Percentiles rank a stretch among this genome's conserved stretches.
Conservation (phyloP, 2,888 invertebrate genomes). For the Perithous albicinctus region DNA sequence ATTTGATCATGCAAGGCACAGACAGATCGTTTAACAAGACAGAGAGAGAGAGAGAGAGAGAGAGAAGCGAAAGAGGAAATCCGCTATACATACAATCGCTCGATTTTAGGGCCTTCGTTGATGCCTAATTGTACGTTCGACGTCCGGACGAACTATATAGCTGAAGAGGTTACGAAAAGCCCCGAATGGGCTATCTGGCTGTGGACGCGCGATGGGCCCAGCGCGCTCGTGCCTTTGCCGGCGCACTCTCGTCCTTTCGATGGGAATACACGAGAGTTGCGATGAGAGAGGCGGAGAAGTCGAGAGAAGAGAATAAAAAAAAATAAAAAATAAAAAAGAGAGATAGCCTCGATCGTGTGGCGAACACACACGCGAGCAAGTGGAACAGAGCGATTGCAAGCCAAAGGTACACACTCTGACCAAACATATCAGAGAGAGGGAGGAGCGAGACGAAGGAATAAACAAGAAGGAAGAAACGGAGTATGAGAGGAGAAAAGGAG, state of each 20-base stretch:
- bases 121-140: conserved; percentile 84
- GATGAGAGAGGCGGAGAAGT: conserved; percentile 42
- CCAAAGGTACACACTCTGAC: conserved; percentile 65
- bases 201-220: conserved; percentile 76
- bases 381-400: conserved; percentile 52
- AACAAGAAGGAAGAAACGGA: conserved; percentile 62
- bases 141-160: conserved; percentile 77
- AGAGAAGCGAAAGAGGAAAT: conserved; percentile 69
- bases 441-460: conserved; percentile 63
- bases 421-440: conserved; percentile 61
- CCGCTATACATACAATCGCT: conserved; percentile 46
- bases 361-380: conserved; percentile 9
- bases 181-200: too few relatives aligned
- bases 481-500: conserved; percentile 5
- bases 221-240: conserved; percentile 69
- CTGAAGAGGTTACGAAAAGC: conserved; percentile 56
- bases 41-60: too few relatives aligned
- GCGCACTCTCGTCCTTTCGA: conserved; percentile 44
- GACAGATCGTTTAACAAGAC: conserved; percentile 77
- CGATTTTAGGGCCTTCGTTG: conserved; percentile 73
- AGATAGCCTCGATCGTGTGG: too few relatives aligned
- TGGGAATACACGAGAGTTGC: conserved; percentile 40
- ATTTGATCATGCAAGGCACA: conserved; percentile 72
- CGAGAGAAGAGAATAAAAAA: conserved; percentile 62
- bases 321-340: too few relatives aligned